A percentile compares a stretch with the other conserved stretches of the same genome.
Evolutionary conservation across 2,797 vertebrate species (phyloP).

Genomic region (Cheracebus regulus): DNA sequence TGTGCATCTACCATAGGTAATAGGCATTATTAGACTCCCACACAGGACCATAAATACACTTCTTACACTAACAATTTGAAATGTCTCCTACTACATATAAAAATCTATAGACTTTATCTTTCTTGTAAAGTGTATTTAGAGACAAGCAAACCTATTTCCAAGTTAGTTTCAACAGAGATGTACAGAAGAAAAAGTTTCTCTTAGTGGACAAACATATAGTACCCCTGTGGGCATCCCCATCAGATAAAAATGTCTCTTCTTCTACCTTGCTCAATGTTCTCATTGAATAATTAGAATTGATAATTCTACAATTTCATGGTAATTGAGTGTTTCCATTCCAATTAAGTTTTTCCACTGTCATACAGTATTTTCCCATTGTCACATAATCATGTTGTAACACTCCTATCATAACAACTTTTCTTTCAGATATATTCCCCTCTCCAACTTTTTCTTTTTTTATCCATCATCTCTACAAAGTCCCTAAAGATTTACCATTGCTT

Average conservation of each 20-base stretch:
- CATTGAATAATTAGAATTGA: not conserved
- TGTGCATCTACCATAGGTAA: slow-evolving; percentile 24
- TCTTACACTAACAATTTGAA: slow-evolving; percentile 24
- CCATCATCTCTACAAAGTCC: not conserved
- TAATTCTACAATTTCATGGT: not conserved
- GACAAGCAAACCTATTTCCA: not conserved
- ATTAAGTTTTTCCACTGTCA: too few relatives aligned
- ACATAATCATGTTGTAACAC: not conserved
- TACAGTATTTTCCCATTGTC: not conserved
- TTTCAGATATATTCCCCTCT: not conserved
- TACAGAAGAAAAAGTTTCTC: not conserved
- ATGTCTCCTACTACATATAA: not conserved
- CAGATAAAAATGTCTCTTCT: not conserved
- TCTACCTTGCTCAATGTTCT: not conserved
- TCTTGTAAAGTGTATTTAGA: not conserved
- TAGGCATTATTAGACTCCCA: slow-evolving; percentile 43
- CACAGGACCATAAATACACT: not conserved
- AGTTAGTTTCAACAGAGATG: not conserved
- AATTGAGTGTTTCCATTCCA: not conserved
- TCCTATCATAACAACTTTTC: not conserved
- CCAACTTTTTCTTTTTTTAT: not conserved
- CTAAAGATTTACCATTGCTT: not conserved
- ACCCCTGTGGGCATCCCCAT: rapidly evolving
- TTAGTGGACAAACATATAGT: not conserved
- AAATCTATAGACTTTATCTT: not conserved